phyloP scores from a whole-genome alignment of 1,140 invertebrate genomes.

The Trissolcus basalis region DNA sequence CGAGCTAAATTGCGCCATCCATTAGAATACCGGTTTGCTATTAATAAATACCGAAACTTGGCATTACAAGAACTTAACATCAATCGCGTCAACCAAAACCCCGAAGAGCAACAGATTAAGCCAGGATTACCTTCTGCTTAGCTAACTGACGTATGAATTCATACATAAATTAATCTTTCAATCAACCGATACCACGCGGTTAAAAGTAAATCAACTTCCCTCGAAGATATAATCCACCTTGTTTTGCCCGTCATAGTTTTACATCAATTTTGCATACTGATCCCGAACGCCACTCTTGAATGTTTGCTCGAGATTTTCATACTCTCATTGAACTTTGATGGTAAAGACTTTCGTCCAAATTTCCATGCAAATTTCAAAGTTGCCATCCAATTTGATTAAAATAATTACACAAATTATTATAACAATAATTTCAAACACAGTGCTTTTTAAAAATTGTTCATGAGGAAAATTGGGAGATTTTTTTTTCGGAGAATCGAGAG shows the following conservation, averaged over 20 bases:
- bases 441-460: no score
- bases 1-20: conserved; percentile 42
- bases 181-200: conserved; percentile 29
- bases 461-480: no score
- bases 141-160: conserved; percentile 31
- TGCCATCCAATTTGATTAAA: no score
- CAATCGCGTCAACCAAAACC: conserved; percentile 40
- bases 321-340: no score
- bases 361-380: no score
- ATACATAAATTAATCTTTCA: conserved; percentile 50
- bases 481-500: no score
- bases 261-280: conserved; percentile 13
- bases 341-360: no score
- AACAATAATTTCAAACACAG: no score
- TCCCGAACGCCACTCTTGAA: not conserved
- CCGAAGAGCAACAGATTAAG: conserved; percentile 35
- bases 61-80: conserved; percentile 46
- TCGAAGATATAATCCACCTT: conserved; percentile 13
- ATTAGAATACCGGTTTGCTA: conserved; percentile 40
- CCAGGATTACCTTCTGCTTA: conserved; percentile 36
- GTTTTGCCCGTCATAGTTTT: conserved; percentile 8
- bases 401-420: no score
- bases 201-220: conserved; percentile 31
- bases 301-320: not conserved
- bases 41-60: conserved; percentile 41